Evolutionary conservation across 2,888 invertebrate genomes (phyloP).

Genomic region (Dastarcus helophoroides): DNA sequence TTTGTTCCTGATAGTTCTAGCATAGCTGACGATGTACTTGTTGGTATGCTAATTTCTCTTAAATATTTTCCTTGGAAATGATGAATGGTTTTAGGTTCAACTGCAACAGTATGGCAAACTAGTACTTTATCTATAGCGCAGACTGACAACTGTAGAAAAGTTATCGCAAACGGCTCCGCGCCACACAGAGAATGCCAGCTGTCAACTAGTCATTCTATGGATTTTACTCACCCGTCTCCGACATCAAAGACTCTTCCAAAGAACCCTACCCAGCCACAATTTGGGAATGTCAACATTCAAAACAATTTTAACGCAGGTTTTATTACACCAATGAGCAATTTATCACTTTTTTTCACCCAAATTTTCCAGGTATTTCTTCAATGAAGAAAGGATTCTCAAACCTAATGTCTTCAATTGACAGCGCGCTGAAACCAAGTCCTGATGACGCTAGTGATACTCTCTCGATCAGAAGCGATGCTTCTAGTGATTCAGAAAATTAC

Average conservation of each 20-base stretch:
- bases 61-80: not conserved
- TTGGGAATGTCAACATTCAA: constrained; percentile 19
- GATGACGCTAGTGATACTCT: constrained; percentile 67
- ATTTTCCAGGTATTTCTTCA: constrained; percentile 52
- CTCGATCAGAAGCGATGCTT: constrained; percentile 69
- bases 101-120: constrained; percentile 28
- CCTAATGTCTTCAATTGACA: constrained; percentile 74
- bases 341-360: constrained; percentile 5
- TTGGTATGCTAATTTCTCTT: constrained; percentile 37
- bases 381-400: constrained; percentile 77
- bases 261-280: constrained; percentile 4
- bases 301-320: constrained; percentile 43
- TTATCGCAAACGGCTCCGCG: constrained; percentile 19
- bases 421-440: constrained; percentile 59
- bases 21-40: constrained; percentile 59
- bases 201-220: constrained; percentile 18
- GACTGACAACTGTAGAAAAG: constrained; percentile 14
- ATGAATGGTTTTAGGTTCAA: constrained; percentile 21
- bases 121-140: constrained; percentile 24
- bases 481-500: constrained; percentile 80
- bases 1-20: constrained; percentile 74
- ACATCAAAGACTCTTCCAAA: constrained; percentile 11
- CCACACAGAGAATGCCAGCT: constrained; percentile 14
- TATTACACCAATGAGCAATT: not conserved
- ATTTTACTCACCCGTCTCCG: constrained; percentile 15